Base-by-base conservation (phyloP, 1,140 invertebrate species). In the Megathymus violae region DNA sequence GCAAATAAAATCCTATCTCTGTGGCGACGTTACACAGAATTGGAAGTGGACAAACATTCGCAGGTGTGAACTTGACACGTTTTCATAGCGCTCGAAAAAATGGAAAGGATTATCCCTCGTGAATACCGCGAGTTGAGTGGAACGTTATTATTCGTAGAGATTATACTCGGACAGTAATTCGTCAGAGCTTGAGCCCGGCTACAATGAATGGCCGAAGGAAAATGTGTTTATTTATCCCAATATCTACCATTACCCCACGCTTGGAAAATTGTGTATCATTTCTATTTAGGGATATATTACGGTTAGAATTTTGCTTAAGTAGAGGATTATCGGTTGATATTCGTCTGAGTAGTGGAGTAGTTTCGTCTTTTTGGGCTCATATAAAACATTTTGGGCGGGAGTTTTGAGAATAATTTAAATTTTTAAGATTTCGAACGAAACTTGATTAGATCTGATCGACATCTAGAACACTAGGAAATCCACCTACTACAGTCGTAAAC, bases 21-120 rank as follows among this genome's bases (percentile, higher is more conserved):
- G 51, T 14, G 51, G 60, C 54, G 54, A 62, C 54, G 60, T 40
- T 43, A 50, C 56, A 47, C 25, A 50, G 46, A 27, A 41, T 64
- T 31, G 48, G 34, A 64, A 59, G 34, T 50, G 31, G 47, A 58
- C 56, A 62, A 65, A 64, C 51, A 60, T 61, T 59, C 44, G 40
- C 74, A 73, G 67, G 74, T 76, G 74, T 71, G 67, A 71, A 67
- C 65, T 73, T 73, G 70, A 69, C 73, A 68, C 58, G 68, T 67
- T 72, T 67, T 61, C 62, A 60, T 41, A 56, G 43, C 62, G 60
- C 62, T 68, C 54, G 64, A 52, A 69, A 71, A 75, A 71, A 75
- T 71, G 61, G 43, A 67, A 47, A 22, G 69, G 66, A 75, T 71
- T 69, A 74, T 69, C 56, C 62, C 43, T 34, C 41, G 52, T 31